Evolutionary conservation across 2,888 invertebrate species (phyloP), one percentile per base, ranked within the genome.

Genomic region (Callyntrura guangdongensis): DNA sequence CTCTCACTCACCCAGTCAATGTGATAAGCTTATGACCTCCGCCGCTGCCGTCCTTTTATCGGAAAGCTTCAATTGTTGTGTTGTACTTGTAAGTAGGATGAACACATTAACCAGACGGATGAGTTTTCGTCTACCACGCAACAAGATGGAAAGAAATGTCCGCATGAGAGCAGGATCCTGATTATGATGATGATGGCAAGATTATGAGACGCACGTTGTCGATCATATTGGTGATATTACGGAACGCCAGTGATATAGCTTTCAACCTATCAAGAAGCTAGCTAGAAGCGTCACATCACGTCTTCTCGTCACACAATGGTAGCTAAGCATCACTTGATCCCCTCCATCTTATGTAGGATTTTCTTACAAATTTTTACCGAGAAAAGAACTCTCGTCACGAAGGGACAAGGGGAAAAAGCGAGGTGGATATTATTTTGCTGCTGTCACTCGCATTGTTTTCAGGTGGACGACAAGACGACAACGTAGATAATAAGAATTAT

Each of bases 271-370:
- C 22, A 20, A n/a, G n/a, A n/a, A n/a, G n/a, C n/a, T n/a, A n/a
- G n/a, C n/a, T n/a, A n/a, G n/a, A n/a, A n/a, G 61, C 11, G n/a
- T 14, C 20, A 61, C 61, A 20, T 61, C 22, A 61, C 9, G 20
- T 20, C 20, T 20, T 61, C 61, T 20, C 20, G 20, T 61, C 9
- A 20, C 20, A 61, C 61, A 61, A n/a, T n/a, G 14, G 77, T 77
- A 49, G 49, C 12, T 61, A 82, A 82, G 61, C 36, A 61, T 82
- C 61, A 83, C 25, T 67, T 84, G 83, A 84, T 84, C 83, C 83
- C 83, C 45, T 53, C 9, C 47, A 69, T 53, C 83, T 67, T 84
- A 25, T 22, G 12, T 53, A n/a, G 83, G 83, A 67, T 84, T 84
- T 67, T n/a, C 47, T 49, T 22, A 81, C 47, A 47, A 84, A 84